These are phyloP conservation scores for Battus philenor DNA, from an alignment of 1,140 invertebrate species.

Conservation along the genomic window DNA sequence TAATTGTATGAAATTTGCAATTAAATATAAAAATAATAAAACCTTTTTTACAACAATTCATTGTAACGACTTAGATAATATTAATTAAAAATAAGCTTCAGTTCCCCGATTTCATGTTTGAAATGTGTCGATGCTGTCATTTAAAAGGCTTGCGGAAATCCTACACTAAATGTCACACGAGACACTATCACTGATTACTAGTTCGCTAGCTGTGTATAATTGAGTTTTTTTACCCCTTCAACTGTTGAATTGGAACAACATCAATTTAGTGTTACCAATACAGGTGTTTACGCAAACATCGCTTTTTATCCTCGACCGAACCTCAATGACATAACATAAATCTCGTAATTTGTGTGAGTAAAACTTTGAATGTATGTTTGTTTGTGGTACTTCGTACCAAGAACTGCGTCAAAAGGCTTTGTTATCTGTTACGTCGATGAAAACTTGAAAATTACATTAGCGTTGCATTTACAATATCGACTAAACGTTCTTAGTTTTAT, in stretches of 20 bases:
- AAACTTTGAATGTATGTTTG: neutral
- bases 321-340: slow-evolving; percentile 25
- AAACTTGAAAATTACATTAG: too few species aligned
- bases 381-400: too few species aligned
- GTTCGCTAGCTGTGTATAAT: slow-evolving; percentile 3
- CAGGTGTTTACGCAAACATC: slow-evolving; percentile 33
- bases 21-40: too few species aligned
- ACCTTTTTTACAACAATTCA: too few species aligned
- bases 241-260: slow-evolving; percentile 30
- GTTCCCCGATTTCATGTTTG: too few species aligned
- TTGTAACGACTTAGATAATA: too few species aligned
- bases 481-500: too few species aligned
- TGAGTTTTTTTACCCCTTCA: slow-evolving; percentile 5
- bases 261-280: slow-evolving; percentile 25
- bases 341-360: neutral
- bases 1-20: too few species aligned
- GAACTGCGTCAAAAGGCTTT: too few species aligned
- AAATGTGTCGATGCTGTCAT: slow-evolving; percentile 6
- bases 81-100: too few species aligned
- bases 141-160: slow-evolving; percentile 5
- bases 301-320: slow-evolving; percentile 24
- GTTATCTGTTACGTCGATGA: too few species aligned
- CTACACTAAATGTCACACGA: slow-evolving; percentile 17
- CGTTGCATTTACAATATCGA: too few species aligned
- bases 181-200: slow-evolving; percentile 17